These are phyloP conservation scores for Oithona nana DNA, from an alignment of 2,888 invertebrate species.

Conservation along the genomic window DNA sequence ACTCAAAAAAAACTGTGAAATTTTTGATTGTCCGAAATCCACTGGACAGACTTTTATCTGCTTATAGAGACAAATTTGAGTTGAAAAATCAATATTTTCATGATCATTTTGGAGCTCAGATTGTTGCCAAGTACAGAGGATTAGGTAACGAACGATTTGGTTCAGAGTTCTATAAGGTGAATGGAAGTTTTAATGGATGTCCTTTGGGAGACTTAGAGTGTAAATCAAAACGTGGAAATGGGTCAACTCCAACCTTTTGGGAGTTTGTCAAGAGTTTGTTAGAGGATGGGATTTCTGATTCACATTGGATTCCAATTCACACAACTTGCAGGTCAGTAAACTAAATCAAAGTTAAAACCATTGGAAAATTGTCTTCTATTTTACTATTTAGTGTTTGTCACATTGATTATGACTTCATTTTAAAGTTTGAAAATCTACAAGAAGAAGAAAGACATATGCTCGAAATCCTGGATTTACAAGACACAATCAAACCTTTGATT, in stretches of 20 bases:
- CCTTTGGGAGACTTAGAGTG: not conserved
- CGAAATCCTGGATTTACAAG: not conserved
- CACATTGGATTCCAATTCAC: constrained; percentile 1
- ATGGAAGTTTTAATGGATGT: not conserved
- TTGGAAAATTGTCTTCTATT: too few species aligned
- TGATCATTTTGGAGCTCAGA: not conserved
- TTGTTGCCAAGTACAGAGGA: not conserved
- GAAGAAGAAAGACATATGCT: not conserved
- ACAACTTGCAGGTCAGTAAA: not conserved
- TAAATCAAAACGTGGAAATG: not conserved
- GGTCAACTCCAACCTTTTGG: not conserved
- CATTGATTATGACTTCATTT: constrained; percentile 1
- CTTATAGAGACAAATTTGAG: constrained; percentile 9
- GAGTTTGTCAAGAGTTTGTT: not conserved
- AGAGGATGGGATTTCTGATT: not conserved
- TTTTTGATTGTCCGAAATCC: constrained; percentile 11
- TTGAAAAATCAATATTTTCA: not conserved
- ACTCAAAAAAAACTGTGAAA: not conserved
- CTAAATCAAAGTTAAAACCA: too few species aligned
- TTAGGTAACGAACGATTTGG: not conserved
- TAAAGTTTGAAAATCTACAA: not conserved
- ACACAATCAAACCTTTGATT: not conserved
- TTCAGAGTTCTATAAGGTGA: not conserved
- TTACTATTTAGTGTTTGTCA: not conserved
- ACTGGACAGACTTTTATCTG: constrained; percentile 7